Percentiles rank a stretch among this genome's conserved stretches.
These are phyloP conservation scores for Crocuta crocuta DNA, from an alignment of 2,113 vertebrate species.

Conservation along the genomic window DNA sequence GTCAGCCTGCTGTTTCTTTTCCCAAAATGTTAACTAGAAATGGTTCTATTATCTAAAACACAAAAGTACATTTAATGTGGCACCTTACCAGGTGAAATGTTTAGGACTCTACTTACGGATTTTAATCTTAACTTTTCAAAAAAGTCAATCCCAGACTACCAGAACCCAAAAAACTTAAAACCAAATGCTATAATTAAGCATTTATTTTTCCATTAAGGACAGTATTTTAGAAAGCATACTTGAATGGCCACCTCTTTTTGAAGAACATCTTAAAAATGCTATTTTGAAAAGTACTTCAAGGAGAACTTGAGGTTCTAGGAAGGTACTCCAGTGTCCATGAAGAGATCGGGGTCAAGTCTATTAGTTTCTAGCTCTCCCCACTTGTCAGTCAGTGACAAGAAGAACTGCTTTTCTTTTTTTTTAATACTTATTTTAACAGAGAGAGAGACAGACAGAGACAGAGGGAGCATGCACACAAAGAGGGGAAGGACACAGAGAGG, in stretches of 20 bases:
- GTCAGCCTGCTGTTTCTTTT: not conserved
- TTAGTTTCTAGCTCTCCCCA: not conserved
- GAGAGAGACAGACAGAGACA: too few species aligned
- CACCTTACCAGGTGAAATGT: not conserved
- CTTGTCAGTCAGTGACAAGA: not conserved
- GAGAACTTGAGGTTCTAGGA: not conserved
- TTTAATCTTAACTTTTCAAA: not conserved
- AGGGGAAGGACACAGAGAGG: too few species aligned
- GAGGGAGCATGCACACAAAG: too few species aligned
- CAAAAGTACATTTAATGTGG: not conserved
- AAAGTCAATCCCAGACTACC: not conserved
- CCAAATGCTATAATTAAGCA: not conserved
- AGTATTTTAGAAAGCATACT: not conserved
- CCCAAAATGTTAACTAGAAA: conserved; percentile 21
- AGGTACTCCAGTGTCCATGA: not conserved
- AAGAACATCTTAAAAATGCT: not conserved
- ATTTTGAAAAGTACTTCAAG: not conserved
- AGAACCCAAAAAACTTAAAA: not conserved
- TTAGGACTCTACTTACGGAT: not conserved
- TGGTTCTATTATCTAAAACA: conserved; percentile 12
- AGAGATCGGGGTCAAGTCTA: not conserved
- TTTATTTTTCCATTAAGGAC: not conserved
- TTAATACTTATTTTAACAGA: too few species aligned
- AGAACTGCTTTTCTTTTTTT: not conserved
- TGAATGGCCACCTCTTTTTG: not conserved